phyloP scores from a whole-genome alignment of 2,888 invertebrate genomes.

The Drosophila parthenogenetica region DNA sequence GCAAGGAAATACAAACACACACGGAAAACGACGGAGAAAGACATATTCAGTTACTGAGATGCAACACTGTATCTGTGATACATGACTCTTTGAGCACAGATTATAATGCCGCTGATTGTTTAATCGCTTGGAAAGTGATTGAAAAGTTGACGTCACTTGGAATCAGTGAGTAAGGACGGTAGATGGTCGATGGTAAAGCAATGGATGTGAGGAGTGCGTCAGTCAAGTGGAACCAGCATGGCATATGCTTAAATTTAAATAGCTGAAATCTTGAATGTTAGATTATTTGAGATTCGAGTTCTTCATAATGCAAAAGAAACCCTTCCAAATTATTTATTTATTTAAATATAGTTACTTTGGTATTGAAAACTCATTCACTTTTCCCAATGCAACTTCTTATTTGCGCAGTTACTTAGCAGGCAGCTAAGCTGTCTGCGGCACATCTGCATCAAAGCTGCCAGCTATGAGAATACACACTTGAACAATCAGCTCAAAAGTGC shows the following conservation, averaged over 20 bases:
- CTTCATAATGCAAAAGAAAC: slow-evolving; percentile 3
- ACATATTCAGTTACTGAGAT: slow-evolving; percentile 20
- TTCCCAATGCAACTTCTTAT: slow-evolving; percentile 10
- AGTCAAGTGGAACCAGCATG: slow-evolving; percentile 50
- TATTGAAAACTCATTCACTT: slow-evolving; percentile 27
- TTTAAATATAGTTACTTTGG: slow-evolving; percentile 14
- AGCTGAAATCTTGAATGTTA: neutral
- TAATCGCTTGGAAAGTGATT: slow-evolving; percentile 80
- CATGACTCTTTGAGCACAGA: slow-evolving; percentile 72
- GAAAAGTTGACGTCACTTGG: slow-evolving; percentile 62
- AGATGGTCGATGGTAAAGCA: slow-evolving; percentile 4
- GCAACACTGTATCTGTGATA: slow-evolving; percentile 54
- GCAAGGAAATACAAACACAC: slow-evolving; percentile 25
- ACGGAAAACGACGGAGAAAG: neutral
- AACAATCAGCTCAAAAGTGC: slow-evolving; percentile 38
- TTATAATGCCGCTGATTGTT: slow-evolving; percentile 77
- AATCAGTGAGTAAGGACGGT: neutral
- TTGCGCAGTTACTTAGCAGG: slow-evolving; percentile 31
- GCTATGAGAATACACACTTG: slow-evolving; percentile 28
- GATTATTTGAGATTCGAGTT: too few relatives aligned
- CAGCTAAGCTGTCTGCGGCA: slow-evolving; percentile 24
- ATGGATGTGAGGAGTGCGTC: slow-evolving; percentile 18
- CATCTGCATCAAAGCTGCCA: slow-evolving; percentile 19
- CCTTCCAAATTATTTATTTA: slow-evolving; percentile 21
- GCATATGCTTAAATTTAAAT: slow-evolving; percentile 38